Evolutionary conservation across 2,888 invertebrate species (phyloP), one percentile per base, ranked within the genome.

Genomic region (Napeogenes sylphis): DNA sequence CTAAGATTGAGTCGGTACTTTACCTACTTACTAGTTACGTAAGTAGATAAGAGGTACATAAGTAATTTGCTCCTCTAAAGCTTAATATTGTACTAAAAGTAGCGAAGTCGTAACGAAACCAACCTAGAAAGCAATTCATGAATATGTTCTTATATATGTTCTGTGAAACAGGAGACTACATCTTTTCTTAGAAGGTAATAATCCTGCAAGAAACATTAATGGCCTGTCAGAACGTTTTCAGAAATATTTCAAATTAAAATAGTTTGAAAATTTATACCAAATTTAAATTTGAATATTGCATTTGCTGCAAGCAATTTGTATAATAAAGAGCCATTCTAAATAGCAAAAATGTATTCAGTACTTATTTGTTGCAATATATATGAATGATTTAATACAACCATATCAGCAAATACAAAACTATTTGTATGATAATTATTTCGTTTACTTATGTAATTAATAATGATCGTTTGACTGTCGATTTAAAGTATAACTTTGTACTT

Each of bases 401-500:
- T 30, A 51, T 51, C 51, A 51, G 51, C 51, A 51, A 51, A 51
- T 51, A 51, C 51, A 30, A 51, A 30, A 21, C 51, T 21, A 21
- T 12, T 30, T 51, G 21, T 51, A 51, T 51, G 51, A 30, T 21
- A 12, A 10, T 0, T 10, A 10, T 51, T 21, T 30, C 30, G 30
- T 51, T 51, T 51, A 8, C 30, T 51, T 51, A 21, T 30, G 30
- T 3, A 5, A 21, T 21, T 21, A 21, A 21, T 21, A 21, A 21
- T 21, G 21, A 21, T 21, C 21, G 21, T 21, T 1, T 1, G 21
- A 21, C 1, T 1, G 21, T 21, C 1, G 21, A 21, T 21, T 21
- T 21, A 21, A 21, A 1, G 21, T 21, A 21, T 21, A 21, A 21
- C 21, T 21, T 21, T 21, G 21, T 21, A 21, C 21, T 21, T 21